Evolutionary conservation across 1,140 invertebrate species (phyloP).

Genomic region (Brachystomella parvula): DNA sequence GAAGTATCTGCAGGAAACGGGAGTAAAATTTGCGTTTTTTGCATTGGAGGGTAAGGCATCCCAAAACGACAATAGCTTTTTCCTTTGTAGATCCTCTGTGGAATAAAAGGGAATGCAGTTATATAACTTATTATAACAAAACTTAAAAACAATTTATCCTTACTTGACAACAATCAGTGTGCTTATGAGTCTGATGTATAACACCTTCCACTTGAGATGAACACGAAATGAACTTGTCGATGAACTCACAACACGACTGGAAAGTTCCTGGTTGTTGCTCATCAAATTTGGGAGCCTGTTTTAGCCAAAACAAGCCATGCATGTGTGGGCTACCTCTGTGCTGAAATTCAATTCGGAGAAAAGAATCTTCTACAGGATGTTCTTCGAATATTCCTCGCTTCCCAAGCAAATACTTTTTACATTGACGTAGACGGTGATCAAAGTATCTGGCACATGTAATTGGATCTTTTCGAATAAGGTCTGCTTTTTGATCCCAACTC

Average conservation of each 20-base stretch:
- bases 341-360: background rate
- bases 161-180: background rate
- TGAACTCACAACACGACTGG: background rate
- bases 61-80: background rate
- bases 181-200: background rate
- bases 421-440: background rate
- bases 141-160: background rate
- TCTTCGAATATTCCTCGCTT: background rate
- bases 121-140: background rate
- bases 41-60: background rate
- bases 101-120: background rate
- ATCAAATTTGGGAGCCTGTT: background rate
- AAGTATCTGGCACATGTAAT: background rate
- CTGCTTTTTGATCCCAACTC: background rate
- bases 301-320: constrained; percentile 2
- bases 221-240: background rate
- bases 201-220: background rate
- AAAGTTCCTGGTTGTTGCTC: background rate
- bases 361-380: background rate
- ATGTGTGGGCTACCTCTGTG: background rate
- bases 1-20: background rate
- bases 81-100: background rate
- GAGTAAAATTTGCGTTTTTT: background rate
- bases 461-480: background rate
- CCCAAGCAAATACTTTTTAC: background rate